Percentiles rank a stretch among this genome's conserved stretches.
Evolutionary conservation across 2,888 invertebrate species (phyloP).

Genomic region (Ichneumon xanthorius): DNA sequence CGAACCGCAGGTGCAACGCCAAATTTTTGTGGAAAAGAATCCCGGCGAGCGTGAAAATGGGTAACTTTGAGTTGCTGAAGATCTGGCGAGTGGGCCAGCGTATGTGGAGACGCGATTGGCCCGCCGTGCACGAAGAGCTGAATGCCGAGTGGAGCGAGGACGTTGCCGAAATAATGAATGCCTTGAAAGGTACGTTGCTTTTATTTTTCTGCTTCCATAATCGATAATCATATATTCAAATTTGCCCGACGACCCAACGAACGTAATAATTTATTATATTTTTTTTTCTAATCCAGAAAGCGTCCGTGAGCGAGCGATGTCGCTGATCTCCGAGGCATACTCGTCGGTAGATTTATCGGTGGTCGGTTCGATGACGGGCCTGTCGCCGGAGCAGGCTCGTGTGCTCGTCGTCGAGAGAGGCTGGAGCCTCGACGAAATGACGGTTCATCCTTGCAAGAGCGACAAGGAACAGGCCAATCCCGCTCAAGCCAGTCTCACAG

Average conservation of each 20-base stretch:
- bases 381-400: slow-evolving; percentile 90
- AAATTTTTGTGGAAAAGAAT: slow-evolving; percentile 98
- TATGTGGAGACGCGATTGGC: slow-evolving; percentile 94
- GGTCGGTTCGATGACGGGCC: slow-evolving; percentile 92
- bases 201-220: slow-evolving; percentile 42
- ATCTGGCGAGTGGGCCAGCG: slow-evolving; percentile 94
- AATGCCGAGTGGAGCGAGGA: slow-evolving; percentile 92
- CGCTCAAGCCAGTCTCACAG: slow-evolving; percentile 87
- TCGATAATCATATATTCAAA: slow-evolving; percentile 27
- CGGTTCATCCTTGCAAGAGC: slow-evolving; percentile 90
- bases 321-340: slow-evolving; percentile 93
- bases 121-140: slow-evolving; percentile 92
- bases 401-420: slow-evolving; percentile 89
- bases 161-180: slow-evolving; percentile 92
- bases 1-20: slow-evolving; percentile 91
- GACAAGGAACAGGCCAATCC: slow-evolving; percentile 85
- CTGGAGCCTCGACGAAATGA: slow-evolving; percentile 91
- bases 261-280: background rate
- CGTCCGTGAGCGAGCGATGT: slow-evolving; percentile 91
- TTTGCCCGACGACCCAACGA: slow-evolving; percentile 19
- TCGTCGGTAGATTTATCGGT: slow-evolving; percentile 93
- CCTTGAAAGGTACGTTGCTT: slow-evolving; percentile 89
- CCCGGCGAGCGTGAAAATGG: slow-evolving; percentile 90
- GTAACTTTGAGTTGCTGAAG: slow-evolving; percentile 90
- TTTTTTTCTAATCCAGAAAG: slow-evolving; percentile 88